Percentiles rank a stretch among this genome's conserved stretches.
These are phyloP conservation scores for Falco punctatus DNA, from an alignment of 2,113 vertebrate species.

Conservation along the genomic window DNA sequence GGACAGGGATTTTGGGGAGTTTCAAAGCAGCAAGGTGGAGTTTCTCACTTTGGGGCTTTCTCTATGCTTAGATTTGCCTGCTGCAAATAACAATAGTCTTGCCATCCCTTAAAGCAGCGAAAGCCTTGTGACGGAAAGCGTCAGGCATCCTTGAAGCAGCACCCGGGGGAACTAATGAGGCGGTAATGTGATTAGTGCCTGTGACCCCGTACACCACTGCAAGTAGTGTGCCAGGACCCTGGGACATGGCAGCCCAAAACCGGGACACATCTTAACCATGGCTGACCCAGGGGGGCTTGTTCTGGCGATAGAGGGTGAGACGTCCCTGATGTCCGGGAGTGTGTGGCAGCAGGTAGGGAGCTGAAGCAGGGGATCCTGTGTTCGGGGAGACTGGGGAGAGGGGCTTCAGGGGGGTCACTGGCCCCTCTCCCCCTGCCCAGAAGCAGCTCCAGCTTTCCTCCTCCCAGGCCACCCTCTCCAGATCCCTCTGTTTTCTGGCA, in stretches of 20 bases:
- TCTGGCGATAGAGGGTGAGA: background rate
- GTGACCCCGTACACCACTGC: fast-evolving
- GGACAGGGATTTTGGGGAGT: background rate
- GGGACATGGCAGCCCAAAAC: background rate
- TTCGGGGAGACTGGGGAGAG: background rate
- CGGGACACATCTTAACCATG: fast-evolving
- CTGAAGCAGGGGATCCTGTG: background rate
- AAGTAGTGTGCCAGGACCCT: fast-evolving
- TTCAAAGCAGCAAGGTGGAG: background rate
- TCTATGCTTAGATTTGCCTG: background rate
- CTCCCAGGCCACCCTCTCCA: fast-evolving
- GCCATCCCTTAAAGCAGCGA: background rate
- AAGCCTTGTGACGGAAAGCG: background rate
- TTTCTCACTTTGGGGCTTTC: background rate
- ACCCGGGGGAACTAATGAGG: background rate
- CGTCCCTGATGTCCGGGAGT: background rate
- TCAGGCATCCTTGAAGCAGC: background rate
- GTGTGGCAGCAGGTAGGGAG: background rate
- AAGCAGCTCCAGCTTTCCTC: background rate
- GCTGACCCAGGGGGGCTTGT: fast-evolving
- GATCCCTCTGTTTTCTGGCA: background rate
- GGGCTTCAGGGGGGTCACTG: fast-evolving
- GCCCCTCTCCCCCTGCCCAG: background rate
- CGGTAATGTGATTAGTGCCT: background rate
- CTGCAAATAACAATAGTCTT: background rate